Evolutionary conservation across 2,113 vertebrate genomes (phyloP).

Genomic region (Ceratotherium simum): DNA sequence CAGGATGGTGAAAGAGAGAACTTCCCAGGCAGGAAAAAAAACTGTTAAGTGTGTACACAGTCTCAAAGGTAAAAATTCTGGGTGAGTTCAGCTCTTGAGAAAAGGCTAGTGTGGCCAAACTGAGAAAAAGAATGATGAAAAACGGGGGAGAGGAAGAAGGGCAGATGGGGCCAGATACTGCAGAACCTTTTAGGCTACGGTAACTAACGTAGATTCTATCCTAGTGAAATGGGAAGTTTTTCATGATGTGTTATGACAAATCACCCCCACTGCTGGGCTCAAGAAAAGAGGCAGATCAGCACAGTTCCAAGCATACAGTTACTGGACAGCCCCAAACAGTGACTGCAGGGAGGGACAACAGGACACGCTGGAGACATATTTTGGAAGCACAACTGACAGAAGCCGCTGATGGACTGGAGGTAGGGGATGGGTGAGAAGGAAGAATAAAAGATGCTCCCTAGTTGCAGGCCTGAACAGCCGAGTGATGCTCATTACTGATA

Average conservation of each 20-base stretch:
- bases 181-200: neutral
- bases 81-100: neutral
- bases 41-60: neutral
- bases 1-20: neutral
- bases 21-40: neutral
- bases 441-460: neutral
- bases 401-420: neutral
- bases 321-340: neutral
- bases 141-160: neutral
- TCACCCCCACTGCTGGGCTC: neutral
- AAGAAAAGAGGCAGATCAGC: neutral
- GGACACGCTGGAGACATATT: neutral
- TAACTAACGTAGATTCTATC: neutral
- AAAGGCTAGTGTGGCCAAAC: neutral
- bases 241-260: neutral
- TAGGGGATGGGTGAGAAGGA: accelerated
- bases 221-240: neutral
- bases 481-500: neutral
- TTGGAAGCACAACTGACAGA: neutral
- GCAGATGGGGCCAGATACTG: neutral
- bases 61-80: neutral
- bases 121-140: neutral
- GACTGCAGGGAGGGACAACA: neutral
- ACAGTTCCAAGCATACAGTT: neutral
- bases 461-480: neutral